Base-by-base conservation (phyloP, 1,140 invertebrate genomes). In the Thrips palmi region DNA sequence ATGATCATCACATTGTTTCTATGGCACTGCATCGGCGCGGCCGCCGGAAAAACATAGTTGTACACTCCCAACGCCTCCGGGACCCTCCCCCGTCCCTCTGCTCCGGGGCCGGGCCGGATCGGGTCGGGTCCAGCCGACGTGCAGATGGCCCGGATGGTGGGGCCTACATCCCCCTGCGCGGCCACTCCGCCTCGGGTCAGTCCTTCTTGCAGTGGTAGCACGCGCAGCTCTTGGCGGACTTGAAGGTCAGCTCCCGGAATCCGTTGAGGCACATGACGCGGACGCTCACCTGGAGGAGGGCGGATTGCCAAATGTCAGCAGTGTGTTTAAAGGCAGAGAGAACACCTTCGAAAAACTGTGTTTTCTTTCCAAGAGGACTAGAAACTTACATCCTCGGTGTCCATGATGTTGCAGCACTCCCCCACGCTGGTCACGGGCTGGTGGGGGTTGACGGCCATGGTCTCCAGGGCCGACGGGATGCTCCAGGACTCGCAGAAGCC, bases 381-480 rank as follows among this genome's bases (percentile, higher is more conserved):
- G 24, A 27, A 27, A 56, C 67, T 68, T 57, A 83, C 77, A 50
- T 80, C 72, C 60, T 83, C 77, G 0, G 79, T 74, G 43, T 84
- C 79, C 71, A 84, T 81, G 39, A 87, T 87, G 55, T 80, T 84
- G 55, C 84, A 89, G 52, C 84, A 88, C 49, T 85, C 75, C 1
- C 80, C 82, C n/a, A 84, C 64, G 1, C 81, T 85, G 0, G 83
- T 85, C 33, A 88, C 73, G 1, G 75, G 65, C 49, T 80, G 71
- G 18, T 68, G 64, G 3, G 68, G 67, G 45, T 74, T 71, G 17
- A 53, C 52, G 8, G 42, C 22, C 3, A 67, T 42, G 0, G 65
- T 64, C 23, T 71, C 69, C 33, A 67, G 59, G 11, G 73, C 59
- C 0, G 74, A 70, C 45, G 63, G 74, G 48, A 68, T 63, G 1